Evolutionary conservation across 2,888 invertebrate species (phyloP), one percentile per base, ranked within the genome.

Genomic region (Pharmacophagus antenor): DNA sequence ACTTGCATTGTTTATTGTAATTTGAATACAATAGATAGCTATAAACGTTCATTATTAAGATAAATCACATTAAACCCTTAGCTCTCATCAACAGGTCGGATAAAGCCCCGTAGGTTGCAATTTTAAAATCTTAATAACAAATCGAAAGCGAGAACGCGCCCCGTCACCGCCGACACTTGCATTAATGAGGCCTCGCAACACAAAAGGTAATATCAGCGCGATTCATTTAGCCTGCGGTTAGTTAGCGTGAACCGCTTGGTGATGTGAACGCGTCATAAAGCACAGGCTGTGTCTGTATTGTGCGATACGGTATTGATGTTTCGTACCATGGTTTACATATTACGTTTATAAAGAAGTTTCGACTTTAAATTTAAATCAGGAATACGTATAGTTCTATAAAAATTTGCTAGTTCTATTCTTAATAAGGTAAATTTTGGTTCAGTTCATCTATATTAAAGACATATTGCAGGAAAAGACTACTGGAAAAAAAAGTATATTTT

Each of bases 221-320:
- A 79, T 77, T 79, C 79, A 77, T 81, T 80, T 74, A 74, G 71
- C 75, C 74, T 80, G 81, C 72, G 80, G 81, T 80, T 70, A 70
- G 69, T 69, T 72, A 74, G 73, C 66, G 71, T 67, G 65, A 65
- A 62, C 65, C 66, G 64, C 64, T 58, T 44, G 66, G 62, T 62
- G 56, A 64, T 63, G 58, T 55, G 50, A 47, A 58, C 48, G 18
- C 44, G 46, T 58, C 41, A 49, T 56, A 49, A 56, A 49, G 41
- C 21, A 49, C 49, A 41, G 48, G 25, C 37, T 41, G 22, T 41
- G 22, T 53, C 47, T 52, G 46, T 31, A 47, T 52, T 58, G 46
- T 55, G 31, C 44, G 55, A 31, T 46, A 47, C n/a, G 27, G 17
- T 55, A 6, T 21, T 37, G 47, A 31, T 17, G 31, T 21, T 47